Evolutionary conservation across 2,797 vertebrate genomes (phyloP), one percentile per base, ranked within the genome.

Genomic region (Delichon dasypus): DNA sequence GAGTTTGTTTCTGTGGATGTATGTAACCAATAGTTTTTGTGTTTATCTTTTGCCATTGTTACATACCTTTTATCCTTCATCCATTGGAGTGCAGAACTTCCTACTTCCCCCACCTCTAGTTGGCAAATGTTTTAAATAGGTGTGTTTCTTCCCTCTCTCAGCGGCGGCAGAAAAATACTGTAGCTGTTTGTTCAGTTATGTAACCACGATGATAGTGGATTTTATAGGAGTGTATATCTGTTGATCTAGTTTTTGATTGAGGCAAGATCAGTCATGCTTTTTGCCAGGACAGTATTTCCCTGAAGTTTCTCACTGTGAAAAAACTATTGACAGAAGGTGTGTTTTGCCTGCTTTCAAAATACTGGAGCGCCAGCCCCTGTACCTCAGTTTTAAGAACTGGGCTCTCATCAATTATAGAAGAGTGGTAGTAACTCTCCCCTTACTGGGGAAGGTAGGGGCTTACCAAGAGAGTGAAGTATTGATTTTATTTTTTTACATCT

Each of bases 361-460:
- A 22, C 7, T 44, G 26, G 30, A 15, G 6, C 23, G 14, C 27
- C n/a, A 30, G 23, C 11, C 27, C 12, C 13, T 53, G 2, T 14
- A 5, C 6, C 16, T 19, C 27, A 36, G 10, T 21, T 62, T 68
- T 57, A 30, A 68, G 38, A 54, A 22, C 22, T 42, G 36, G 18
- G 30, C 38, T 62, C 21, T 55, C 4, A 1, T 40, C n/a, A 18
- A 1, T 58, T 77, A 3, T 38, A 2, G 12, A 66, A 36, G 16
- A 3, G 5, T 62, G 19, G 16, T 54, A 19, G 5, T 42, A 88
- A 67, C 10, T 77, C 45, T 48, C 3, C 7, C 15, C 36, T 42
- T 34, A 7, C 4, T 53, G 9, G 20, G 20, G 4, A 16, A 18
- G 1, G 5, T 5, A 5, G 7, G 7, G 6, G 3, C 7, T 36